A percentile compares a stretch with the other conserved stretches of the same genome.
Evolutionary conservation across 2,888 invertebrate genomes (phyloP).

Genomic region (Unio delphinus): DNA sequence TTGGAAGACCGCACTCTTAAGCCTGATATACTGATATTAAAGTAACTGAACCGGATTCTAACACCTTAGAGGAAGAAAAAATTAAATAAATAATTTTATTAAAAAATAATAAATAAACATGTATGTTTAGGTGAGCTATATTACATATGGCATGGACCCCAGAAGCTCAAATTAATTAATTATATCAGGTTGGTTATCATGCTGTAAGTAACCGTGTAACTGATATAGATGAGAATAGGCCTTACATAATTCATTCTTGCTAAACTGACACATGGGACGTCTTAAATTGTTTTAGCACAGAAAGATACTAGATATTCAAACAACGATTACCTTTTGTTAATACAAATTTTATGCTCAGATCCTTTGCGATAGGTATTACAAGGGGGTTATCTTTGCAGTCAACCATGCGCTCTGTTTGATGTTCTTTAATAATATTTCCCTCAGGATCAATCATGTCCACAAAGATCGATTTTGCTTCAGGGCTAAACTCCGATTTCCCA

Average conservation of each 20-base stretch:
- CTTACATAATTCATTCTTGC: no score
- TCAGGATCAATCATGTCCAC: slow-evolving; percentile 44
- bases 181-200: no score
- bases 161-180: no score
- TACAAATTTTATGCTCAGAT: slow-evolving; percentile 55
- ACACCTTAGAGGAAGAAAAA: slow-evolving; percentile 42
- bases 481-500: slow-evolving; percentile 36
- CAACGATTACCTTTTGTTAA: slow-evolving; percentile 47
- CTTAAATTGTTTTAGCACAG: no score
- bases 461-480: slow-evolving; percentile 28
- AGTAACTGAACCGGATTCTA: slow-evolving; percentile 43
- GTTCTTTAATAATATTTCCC: slow-evolving; percentile 22
- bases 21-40: slow-evolving; percentile 53
- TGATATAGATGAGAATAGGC: no score
- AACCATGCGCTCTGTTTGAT: slow-evolving; percentile 26
- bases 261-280: no score
- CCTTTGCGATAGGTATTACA: slow-evolving; percentile 48
- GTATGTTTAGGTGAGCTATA: no score
- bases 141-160: no score
- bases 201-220: no score
- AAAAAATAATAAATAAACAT: neutral
- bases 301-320: neutral
- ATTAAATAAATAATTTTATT: neutral
- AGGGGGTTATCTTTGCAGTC: slow-evolving; percentile 49
- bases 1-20: slow-evolving; percentile 52